Base-by-base conservation (phyloP, 2,888 invertebrate species). In the Drosophila leonis region DNA sequence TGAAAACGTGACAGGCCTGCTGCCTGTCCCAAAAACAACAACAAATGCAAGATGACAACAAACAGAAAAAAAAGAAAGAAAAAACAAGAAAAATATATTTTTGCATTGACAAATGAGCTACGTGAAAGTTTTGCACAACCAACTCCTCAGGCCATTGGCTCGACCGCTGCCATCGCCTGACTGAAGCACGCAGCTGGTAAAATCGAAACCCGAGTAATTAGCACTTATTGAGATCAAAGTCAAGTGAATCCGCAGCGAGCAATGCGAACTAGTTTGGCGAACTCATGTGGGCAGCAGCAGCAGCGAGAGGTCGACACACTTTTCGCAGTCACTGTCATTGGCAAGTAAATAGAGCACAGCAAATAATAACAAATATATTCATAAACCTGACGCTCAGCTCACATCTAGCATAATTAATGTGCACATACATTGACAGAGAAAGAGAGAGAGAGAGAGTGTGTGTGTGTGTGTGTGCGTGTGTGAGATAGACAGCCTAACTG, bases 21-120 rank as follows among this genome's bases (percentile, higher is more conserved):
- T 27, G 37, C 24, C 52, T 37, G 60, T 62, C 42, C 69, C 65
- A 68, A 72, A 65, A 70, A 64, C 41, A 65, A 62, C 62, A 64
- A 59, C 74, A 64, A 60, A 42, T 62, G 46, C 55, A 74, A 39
- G 65, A 71, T 49, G 63, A 75, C 65, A 72, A 67, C 75, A 61
- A 67, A 72, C 56, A 55, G n/a, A 18, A 13, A 4, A 39, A 13
- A 20, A 20, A 24, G 24, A 24, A 24, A 24, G 24, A 24, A 4
- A n/a, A 15, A 39, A 42, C 10, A 56, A 42, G 12, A 42, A 15
- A 20, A 59, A 75, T 54, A 65, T 64, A 67, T 87, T 85, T 78
- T 80, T 88, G 70, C 81, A 88, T 86, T 88, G 84, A 82, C 89
- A 85, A 85, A 85, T 85, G 85, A 89, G 84, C 52, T 87, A 82